phyloP scores from a whole-genome alignment of 2,888 invertebrate genomes.

The Blastobasis adustella region DNA sequence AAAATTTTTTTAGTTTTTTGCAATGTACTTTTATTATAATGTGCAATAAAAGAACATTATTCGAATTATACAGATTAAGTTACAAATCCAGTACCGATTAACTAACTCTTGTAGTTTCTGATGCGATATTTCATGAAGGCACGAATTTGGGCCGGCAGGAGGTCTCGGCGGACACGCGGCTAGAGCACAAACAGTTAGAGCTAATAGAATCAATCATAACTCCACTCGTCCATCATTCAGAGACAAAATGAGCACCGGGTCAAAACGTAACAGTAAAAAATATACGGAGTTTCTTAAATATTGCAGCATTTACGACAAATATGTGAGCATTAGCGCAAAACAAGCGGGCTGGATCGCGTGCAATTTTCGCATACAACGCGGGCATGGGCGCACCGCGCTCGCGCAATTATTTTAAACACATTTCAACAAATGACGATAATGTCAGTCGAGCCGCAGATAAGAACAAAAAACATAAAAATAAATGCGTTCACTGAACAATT shows the following conservation, averaged over 20 bases:
- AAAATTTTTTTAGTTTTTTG: too few species aligned
- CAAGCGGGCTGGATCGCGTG: slow-evolving; percentile 60
- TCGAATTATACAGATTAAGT: too few species aligned
- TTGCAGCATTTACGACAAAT: slow-evolving; percentile 59
- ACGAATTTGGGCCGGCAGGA: too few species aligned
- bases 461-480: slow-evolving; percentile 45
- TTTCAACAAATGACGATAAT: slow-evolving; percentile 73
- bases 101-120: too few species aligned
- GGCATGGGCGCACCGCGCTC: slow-evolving; percentile 58
- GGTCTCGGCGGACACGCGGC: slow-evolving; percentile 42
- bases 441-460: slow-evolving; percentile 58
- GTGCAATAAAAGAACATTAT: too few species aligned
- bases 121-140: too few species aligned
- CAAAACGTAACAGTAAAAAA: slow-evolving; percentile 29
- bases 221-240: slow-evolving; percentile 21
- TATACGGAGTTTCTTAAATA: slow-evolving; percentile 40
- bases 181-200: slow-evolving; percentile 58
- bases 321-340: slow-evolving; percentile 69
- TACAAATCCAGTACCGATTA: too few species aligned
- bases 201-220: slow-evolving; percentile 69
- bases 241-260: slow-evolving; percentile 4
- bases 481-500: slow-evolving; percentile 47
- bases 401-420: slow-evolving; percentile 73
- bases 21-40: too few species aligned
- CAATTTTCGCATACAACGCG: slow-evolving; percentile 60